phyloP scores from a whole-genome alignment of 2,113 vertebrate genomes.

The Noturus placidus region DNA sequence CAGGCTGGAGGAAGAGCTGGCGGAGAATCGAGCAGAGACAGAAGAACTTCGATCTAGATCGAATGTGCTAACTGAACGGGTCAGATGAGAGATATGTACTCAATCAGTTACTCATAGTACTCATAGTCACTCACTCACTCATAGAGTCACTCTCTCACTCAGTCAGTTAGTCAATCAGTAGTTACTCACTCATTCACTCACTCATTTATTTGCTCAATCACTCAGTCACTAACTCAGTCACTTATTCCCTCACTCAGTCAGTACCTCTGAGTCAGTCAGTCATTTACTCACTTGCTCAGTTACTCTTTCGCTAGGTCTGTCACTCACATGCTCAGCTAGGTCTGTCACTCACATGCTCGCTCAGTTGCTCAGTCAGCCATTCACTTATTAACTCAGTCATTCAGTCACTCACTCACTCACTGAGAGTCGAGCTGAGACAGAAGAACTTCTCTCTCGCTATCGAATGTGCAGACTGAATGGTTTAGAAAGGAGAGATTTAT shows the following conservation, averaged over 20 bases:
- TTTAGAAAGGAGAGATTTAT: too few relatives aligned
- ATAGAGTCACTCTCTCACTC: neutral
- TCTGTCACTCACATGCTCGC: too few relatives aligned
- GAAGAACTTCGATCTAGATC: slow-evolving; percentile 67
- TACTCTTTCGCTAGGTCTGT: too few relatives aligned
- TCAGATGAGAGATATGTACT: slow-evolving; percentile 45
- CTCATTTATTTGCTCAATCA: neutral
- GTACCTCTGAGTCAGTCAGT: too few relatives aligned
- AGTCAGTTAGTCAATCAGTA: neutral
- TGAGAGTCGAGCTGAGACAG: too few relatives aligned
- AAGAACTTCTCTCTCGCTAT: too few relatives aligned
- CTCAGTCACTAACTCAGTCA: neutral
- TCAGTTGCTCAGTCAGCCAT: too few relatives aligned
- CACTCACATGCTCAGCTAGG: too few relatives aligned
- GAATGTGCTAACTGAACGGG: slow-evolving; percentile 67
- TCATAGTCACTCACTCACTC: slow-evolving; percentile 25
- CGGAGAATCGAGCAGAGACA: slow-evolving; percentile 66
- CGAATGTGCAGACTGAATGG: too few relatives aligned
- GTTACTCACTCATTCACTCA: neutral
- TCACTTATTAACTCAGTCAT: too few relatives aligned
- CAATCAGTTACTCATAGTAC: slow-evolving; percentile 34
- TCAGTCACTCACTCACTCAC: too few relatives aligned
- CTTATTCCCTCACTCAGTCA: neutral
- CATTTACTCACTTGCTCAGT: neutral
- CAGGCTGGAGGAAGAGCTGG: slow-evolving; percentile 69